Base-by-base conservation (phyloP, 2,888 invertebrate species). In the Morpho deidamia region DNA sequence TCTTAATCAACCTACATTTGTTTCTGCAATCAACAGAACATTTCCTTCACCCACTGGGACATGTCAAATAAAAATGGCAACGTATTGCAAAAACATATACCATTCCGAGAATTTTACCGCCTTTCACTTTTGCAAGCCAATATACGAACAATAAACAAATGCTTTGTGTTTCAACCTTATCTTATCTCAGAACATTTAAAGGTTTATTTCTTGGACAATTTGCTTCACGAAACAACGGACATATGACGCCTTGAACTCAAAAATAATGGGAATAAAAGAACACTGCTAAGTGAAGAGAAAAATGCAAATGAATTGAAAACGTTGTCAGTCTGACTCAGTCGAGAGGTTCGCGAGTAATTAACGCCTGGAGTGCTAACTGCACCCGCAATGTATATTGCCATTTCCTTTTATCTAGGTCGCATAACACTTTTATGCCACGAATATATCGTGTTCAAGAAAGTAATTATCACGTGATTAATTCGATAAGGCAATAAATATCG, bases 271-370 rank as follows among this genome's bases (percentile, higher is more conserved):
- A n/a, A 12, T 42, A 12, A 14, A 44, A 46, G 33, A 51, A 41
- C 51, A 37, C 32, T 10, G 34, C 51, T 51, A 40, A 51, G 45
- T 51, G 41, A 33, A 39, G 57, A 49, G 55, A 58, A 46, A 41
- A 42, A 59, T 74, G 72, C 68, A 76, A 77, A 75, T 68, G 65
- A 70, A 65, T 61, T 58, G 58, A 61, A 63, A 66, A 64, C 58
- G 62, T 60, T 60, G 61, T 49, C 63, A 57, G 59, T 66, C 63
- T 81, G 78, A 80, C 63, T 81, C 79, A 80, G 68, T 59, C 65
- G 66, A 71, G 67, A 72, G 72, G 68, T 74, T 72, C 63, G 72
- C 72, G 64, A 64, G 59, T 70, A 75, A 71, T 80, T 81, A 80
- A 71, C 78, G 71, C 77, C 71, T 60, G 64, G 58, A 67, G 69